Base-by-base conservation (phyloP, 2,888 invertebrate species). In the Ophion ventricosus region DNA sequence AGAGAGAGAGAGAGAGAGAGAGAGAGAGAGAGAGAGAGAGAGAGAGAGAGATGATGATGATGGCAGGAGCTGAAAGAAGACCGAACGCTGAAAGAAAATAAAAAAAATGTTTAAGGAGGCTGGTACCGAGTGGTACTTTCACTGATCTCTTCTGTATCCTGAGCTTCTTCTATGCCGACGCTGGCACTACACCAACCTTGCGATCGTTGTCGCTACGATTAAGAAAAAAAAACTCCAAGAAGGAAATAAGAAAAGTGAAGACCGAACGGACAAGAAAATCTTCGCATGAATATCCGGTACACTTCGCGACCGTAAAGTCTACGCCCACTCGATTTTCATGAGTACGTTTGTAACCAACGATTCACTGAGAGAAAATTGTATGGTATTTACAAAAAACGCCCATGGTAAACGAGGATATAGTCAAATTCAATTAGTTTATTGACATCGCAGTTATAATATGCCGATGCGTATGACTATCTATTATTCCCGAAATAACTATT, bases 121-220 rank as follows among this genome's bases (percentile, higher is more conserved):
- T 86, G 87, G 86, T 57, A 76, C 75, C 85, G 84, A 84, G 82
- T 82, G 78, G 81, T 77, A 79, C 84, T 84, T 84, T 78, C 66
- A 59, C 78, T 59, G 81, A 82, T 82, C 84, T 82, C 63, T 81
- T 69, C 40, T 20, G 14, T 54, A 43, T 25, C 25, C 57, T 54
- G 20, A 57, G 43, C 57, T 49, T 66, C 25, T 74, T 61, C 54
- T 74, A 11, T 63, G 43, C 56, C 54, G 11, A 78, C 69, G 74
- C 59, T 78, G 80, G 80, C 81, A 78, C 57, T 80, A 67, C 69
- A 84, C 78, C 81, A 81, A 74, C 57, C 74, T 70, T 70, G 73
- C 78, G 64, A 54, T 63, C 67, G 40, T 66, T 64, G n/a, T 64
- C 77, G 61, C 54, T 78, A 79, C 69, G 69, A 3, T 14, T 54